phyloP scores from a whole-genome alignment of 1,140 invertebrate genomes.

The Euura lappo region DNA sequence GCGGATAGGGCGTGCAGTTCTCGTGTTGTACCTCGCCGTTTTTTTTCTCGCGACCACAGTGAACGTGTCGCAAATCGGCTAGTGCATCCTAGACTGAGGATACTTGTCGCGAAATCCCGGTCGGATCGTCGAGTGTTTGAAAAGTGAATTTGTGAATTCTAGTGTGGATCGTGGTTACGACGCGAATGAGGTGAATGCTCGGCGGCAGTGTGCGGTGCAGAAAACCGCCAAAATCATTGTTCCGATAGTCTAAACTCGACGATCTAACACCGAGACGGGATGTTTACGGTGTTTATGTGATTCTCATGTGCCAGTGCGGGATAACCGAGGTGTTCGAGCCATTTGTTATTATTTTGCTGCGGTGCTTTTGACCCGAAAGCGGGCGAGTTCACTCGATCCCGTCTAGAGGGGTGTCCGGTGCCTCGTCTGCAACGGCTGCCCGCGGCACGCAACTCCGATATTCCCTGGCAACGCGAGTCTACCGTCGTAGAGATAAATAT shows the following conservation, averaged over 20 bases:
- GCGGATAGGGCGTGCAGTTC: constrained; percentile 51
- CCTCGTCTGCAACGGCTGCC: neutral
- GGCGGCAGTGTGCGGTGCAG: constrained; percentile 39
- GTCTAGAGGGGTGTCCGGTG: constrained; percentile 13
- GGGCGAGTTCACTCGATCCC: constrained; percentile 50
- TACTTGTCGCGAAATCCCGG: neutral
- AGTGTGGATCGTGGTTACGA: constrained; percentile 32
- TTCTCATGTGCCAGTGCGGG: constrained; percentile 4
- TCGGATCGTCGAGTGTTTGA: constrained; percentile 21
- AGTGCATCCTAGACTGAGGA: neutral
- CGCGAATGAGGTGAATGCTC: constrained; percentile 50
- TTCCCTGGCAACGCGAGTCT: constrained; percentile 48
- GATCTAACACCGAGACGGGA: neutral
- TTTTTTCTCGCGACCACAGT: constrained; percentile 9
- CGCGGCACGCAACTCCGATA: constrained; percentile 6
- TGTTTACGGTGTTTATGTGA: neutral
- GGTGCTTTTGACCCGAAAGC: constrained; percentile 54
- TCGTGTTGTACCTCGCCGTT: constrained; percentile 40
- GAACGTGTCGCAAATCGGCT: neutral
- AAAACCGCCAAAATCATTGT: constrained; percentile 47
- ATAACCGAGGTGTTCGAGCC: constrained; percentile 9
- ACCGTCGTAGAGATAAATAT: too few relatives aligned
- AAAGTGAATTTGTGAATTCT: neutral
- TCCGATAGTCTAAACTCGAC: neutral
- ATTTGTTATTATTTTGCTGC: constrained; percentile 54